Evolutionary conservation across 2,113 vertebrate genomes (phyloP).

Genomic region (Lanius ludovicianus): DNA sequence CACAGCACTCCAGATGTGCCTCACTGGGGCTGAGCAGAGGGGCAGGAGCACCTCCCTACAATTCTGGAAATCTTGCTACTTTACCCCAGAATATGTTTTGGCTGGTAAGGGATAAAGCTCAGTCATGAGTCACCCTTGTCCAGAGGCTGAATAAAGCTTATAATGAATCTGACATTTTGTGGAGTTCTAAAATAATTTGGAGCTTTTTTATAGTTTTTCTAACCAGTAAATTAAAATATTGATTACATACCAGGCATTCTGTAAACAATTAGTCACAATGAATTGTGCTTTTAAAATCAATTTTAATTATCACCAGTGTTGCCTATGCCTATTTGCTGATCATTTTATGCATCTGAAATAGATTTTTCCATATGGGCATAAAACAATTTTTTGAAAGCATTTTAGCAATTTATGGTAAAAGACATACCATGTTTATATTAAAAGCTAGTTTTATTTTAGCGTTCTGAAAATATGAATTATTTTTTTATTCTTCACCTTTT

Average conservation of each 20-base stretch:
- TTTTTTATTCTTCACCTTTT: background rate
- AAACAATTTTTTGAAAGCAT: background rate
- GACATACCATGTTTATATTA: background rate
- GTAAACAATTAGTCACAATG: background rate
- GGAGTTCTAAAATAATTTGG: background rate
- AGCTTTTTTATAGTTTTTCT: background rate
- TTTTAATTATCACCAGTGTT: background rate
- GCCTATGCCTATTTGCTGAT: background rate
- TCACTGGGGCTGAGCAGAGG: background rate
- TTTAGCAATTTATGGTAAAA: background rate
- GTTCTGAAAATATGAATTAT: background rate
- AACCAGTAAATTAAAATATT: background rate
- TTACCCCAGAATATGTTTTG: background rate
- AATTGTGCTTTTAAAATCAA: background rate
- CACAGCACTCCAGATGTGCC: background rate
- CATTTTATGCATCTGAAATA: background rate
- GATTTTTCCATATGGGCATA: background rate
- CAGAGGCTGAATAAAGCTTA: background rate
- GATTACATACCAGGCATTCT: background rate
- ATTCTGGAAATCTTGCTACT: background rate
- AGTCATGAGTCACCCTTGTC: background rate
- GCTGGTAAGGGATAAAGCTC: background rate
- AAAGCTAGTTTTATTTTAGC: background rate
- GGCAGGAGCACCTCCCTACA: background rate
- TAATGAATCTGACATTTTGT: background rate